Evolutionary conservation across 1,140 invertebrate genomes (phyloP).

Genomic region (Tetramorium alpestre): DNA sequence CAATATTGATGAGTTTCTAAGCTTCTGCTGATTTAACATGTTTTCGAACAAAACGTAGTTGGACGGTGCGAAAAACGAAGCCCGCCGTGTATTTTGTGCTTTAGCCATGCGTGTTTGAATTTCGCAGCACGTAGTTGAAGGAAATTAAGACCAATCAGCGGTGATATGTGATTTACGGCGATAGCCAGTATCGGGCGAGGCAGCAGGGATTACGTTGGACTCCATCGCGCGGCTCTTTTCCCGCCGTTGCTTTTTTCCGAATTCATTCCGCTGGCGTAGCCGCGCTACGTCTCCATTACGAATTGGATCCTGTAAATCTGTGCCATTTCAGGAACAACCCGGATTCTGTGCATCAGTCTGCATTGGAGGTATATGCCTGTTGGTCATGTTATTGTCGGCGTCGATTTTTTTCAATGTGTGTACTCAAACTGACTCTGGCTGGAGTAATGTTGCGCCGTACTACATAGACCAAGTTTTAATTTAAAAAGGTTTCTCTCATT

Average conservation of each 20-base stretch:
- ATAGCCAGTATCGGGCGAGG: conserved; percentile 52
- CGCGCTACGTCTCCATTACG: conserved; percentile 76
- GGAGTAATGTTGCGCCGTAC: background rate
- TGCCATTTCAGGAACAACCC: conserved; percentile 25
- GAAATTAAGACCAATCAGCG: conserved; percentile 80
- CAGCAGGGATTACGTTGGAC: conserved; percentile 56
- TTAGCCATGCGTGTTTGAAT: conserved; percentile 48
- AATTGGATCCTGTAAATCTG: conserved; percentile 68
- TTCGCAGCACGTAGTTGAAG: conserved; percentile 75
- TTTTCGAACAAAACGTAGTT: background rate
- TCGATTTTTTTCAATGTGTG: background rate
- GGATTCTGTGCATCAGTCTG: background rate
- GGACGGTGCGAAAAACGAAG: conserved; percentile 9
- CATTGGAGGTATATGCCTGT: background rate
- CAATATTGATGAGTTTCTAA: conserved; percentile 25
- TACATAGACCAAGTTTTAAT: background rate
- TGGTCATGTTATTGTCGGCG: background rate
- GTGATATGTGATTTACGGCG: conserved; percentile 77
- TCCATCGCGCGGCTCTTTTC: conserved; percentile 38
- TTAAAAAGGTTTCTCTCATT: background rate
- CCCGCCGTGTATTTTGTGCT: conserved; percentile 32
- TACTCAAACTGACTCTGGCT: background rate
- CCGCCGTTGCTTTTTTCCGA: background rate
- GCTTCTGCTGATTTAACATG: conserved; percentile 57
- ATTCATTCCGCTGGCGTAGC: conserved; percentile 72